Percentiles rank a stretch among this genome's conserved stretches.
These are phyloP conservation scores for Drosophila tani DNA, from an alignment of 1,140 invertebrate genomes.

Conservation along the genomic window DNA sequence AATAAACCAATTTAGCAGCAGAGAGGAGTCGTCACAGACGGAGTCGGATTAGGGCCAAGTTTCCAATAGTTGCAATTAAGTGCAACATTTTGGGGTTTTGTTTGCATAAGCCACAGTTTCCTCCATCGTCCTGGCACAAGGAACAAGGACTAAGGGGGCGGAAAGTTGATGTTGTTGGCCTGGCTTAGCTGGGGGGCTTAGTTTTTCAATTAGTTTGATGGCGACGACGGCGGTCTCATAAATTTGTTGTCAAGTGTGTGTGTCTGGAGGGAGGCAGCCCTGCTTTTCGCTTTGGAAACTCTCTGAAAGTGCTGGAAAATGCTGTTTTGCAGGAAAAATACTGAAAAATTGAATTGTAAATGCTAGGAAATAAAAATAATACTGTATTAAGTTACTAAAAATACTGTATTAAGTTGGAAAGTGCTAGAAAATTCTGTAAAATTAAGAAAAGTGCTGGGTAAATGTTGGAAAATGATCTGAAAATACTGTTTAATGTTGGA, in stretches of 20 bases:
- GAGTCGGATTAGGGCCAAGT: slow-evolving; percentile 47
- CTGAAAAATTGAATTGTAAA: too few relatives aligned
- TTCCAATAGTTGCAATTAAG: slow-evolving; percentile 75
- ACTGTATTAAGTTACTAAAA: too few relatives aligned
- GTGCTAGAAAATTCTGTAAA: not conserved
- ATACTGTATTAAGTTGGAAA: too few relatives aligned
- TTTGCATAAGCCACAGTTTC: slow-evolving; percentile 48
- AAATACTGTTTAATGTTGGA: too few relatives aligned
- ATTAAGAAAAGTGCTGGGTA: not conserved
- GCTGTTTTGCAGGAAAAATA: too few relatives aligned
- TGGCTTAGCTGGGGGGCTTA: slow-evolving; percentile 43
- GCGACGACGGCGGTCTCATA: slow-evolving; percentile 47
- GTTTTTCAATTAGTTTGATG: slow-evolving; percentile 77
- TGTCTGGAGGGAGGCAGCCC: too few relatives aligned
- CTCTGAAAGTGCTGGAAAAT: too few relatives aligned
- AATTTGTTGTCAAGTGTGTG: slow-evolving; percentile 31
- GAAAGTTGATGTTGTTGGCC: slow-evolving; percentile 30
- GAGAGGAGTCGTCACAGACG: too few relatives aligned
- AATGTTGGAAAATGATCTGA: not conserved
- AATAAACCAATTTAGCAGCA: slow-evolving; percentile 66
- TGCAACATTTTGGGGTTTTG: slow-evolving; percentile 73
- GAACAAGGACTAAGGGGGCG: not conserved
- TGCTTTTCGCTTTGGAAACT: too few relatives aligned
- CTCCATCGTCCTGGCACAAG: not conserved
- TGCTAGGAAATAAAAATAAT: too few relatives aligned